These are phyloP conservation scores for Dasyprocta punctata DNA, from an alignment of 2,113 vertebrate species.

Conservation along the genomic window DNA sequence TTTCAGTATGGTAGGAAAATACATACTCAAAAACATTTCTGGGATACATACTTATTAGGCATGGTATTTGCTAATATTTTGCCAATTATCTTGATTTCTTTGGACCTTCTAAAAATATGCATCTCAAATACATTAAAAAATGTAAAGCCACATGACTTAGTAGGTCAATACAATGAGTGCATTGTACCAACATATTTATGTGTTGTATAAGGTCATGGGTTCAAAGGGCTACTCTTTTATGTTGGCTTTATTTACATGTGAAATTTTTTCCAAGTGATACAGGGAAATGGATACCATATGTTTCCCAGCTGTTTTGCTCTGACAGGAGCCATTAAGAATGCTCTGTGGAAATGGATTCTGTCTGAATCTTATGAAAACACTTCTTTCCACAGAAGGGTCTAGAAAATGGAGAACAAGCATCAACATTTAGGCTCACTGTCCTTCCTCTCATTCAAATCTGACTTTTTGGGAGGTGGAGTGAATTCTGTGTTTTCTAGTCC, in stretches of 20 bases:
- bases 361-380: slow-evolving; percentile 89
- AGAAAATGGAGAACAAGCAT: slow-evolving; percentile 82
- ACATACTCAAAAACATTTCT: slow-evolving; percentile 21
- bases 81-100: slow-evolving; percentile 74
- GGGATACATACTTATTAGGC: not conserved
- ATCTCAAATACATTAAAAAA: slow-evolving; percentile 81
- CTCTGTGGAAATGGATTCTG: slow-evolving; percentile 89
- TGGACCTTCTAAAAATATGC: slow-evolving; percentile 74
- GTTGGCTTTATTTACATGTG: slow-evolving; percentile 92
- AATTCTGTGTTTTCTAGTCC: slow-evolving; percentile 66
- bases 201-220: slow-evolving; percentile 87
- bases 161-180: slow-evolving; percentile 83
- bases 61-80: slow-evolving; percentile 52
- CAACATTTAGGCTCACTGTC: slow-evolving; percentile 83
- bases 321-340: slow-evolving; percentile 88
- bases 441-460: slow-evolving; percentile 75
- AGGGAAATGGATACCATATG: slow-evolving; percentile 92
- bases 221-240: slow-evolving; percentile 90
- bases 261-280: slow-evolving; percentile 91
- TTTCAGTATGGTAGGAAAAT: slow-evolving; percentile 18
- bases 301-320: slow-evolving; percentile 90
- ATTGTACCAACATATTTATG: slow-evolving; percentile 88
- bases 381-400: slow-evolving; percentile 85
- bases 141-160: slow-evolving; percentile 77
- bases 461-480: slow-evolving; percentile 38